phyloP scores from a whole-genome alignment of 2,113 vertebrate species.

The Chinchilla lanigera region DNA sequence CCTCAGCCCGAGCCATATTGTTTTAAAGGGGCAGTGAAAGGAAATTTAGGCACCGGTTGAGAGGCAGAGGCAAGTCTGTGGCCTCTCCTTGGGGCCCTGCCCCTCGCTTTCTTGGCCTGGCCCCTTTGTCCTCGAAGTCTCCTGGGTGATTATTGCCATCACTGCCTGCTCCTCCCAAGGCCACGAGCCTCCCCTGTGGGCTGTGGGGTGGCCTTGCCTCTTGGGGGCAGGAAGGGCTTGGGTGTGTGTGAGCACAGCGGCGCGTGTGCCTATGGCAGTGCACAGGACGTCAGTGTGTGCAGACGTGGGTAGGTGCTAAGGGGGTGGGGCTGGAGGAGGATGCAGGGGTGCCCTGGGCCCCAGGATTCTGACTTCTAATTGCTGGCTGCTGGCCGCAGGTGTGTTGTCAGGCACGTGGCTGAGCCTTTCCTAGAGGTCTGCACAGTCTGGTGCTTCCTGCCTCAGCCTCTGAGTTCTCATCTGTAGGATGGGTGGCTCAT shows the following conservation, averaged over 20 bases:
- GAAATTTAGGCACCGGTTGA: not conserved
- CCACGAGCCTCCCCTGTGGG: not conserved
- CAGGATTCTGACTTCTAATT: not conserved
- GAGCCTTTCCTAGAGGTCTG: not conserved
- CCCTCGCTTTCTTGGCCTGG: not conserved
- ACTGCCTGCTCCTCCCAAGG: not conserved
- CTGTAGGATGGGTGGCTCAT: not conserved
- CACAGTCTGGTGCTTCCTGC: not conserved
- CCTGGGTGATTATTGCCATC: not conserved
- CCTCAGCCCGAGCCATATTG: too few relatives aligned
- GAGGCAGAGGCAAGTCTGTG: not conserved
- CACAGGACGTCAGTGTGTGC: not conserved
- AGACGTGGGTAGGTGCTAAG: rapidly evolving
- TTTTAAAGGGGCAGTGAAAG: not conserved
- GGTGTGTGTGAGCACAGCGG: not conserved
- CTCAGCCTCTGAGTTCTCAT: not conserved
- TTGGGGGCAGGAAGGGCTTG: not conserved
- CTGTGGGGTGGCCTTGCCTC: not conserved
- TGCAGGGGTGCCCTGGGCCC: too few relatives aligned
- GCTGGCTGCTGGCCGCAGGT: not conserved
- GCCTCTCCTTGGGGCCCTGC: not conserved
- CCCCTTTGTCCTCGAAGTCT: not conserved
- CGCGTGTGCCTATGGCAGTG: rapidly evolving
- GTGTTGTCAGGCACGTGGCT: rapidly evolving
- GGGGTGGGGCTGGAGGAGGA: not conserved